Evolutionary conservation across 2,113 vertebrate genomes (phyloP).

Genomic region (Chaetura pelagica): DNA sequence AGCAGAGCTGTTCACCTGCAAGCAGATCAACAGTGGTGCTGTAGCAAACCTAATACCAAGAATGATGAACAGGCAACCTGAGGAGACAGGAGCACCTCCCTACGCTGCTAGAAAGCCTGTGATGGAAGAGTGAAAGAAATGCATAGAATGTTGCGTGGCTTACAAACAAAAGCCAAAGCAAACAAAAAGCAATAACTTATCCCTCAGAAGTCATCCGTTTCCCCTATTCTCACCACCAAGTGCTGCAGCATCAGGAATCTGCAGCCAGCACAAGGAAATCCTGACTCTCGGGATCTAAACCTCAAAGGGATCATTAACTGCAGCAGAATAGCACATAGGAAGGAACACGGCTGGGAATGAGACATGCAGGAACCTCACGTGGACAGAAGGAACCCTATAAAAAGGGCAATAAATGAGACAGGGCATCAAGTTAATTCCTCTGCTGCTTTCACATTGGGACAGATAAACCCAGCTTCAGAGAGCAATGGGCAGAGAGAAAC

Average conservation of each 20-base stretch:
- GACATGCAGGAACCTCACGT: not conserved
- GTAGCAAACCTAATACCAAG: not conserved
- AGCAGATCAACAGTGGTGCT: accelerated
- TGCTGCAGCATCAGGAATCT: constrained; percentile 38
- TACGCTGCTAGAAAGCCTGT: not conserved
- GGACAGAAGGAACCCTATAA: not conserved
- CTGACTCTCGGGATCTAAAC: not conserved
- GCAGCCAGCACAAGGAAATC: constrained; percentile 62
- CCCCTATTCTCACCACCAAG: constrained; percentile 55
- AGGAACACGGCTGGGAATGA: not conserved
- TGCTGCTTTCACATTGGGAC: not conserved
- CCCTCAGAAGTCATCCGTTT: constrained; percentile 44
- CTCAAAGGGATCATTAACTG: not conserved
- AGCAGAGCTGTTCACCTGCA: not conserved
- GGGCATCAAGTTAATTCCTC: not conserved
- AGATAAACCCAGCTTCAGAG: not conserved
- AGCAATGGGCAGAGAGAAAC: not conserved
- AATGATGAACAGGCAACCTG: not conserved
- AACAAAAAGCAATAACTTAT: constrained; percentile 55
- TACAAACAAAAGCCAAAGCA: constrained; percentile 54
- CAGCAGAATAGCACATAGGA: not conserved
- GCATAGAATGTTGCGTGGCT: not conserved
- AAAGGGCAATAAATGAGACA: not conserved
- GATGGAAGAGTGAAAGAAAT: not conserved
- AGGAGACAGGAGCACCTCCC: not conserved